phyloP scores from a whole-genome alignment of 2,797 vertebrate genomes.

The Manis crassicaudata region DNA sequence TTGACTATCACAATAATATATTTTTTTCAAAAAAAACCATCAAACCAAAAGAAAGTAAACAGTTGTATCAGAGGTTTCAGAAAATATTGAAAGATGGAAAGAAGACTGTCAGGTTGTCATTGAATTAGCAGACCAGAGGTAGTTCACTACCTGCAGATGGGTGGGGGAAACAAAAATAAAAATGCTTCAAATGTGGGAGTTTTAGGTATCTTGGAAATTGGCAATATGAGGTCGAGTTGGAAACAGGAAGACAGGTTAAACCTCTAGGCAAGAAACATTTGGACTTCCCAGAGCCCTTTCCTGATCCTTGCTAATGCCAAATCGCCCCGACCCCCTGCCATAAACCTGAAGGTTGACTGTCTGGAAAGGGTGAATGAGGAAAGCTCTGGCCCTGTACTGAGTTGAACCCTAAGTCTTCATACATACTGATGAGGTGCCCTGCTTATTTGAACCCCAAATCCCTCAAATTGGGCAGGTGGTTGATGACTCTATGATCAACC shows the following conservation, averaged over 20 bases:
- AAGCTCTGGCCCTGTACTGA: background rate
- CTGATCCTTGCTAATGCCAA: too few species aligned
- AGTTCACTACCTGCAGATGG: background rate
- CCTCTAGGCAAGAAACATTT: background rate
- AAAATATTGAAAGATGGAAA: background rate
- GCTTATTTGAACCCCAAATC: background rate
- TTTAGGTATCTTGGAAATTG: background rate
- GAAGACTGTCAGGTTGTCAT: accelerated
- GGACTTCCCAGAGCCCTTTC: too few species aligned
- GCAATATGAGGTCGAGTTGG: background rate
- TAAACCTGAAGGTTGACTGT: too few species aligned
- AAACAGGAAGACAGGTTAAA: background rate
- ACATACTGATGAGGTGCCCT: accelerated
- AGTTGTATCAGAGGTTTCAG: background rate
- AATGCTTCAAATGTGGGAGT: background rate
- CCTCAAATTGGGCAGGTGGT: too few species aligned
- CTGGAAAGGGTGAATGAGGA: too few species aligned
- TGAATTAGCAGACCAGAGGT: background rate
- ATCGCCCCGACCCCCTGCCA: background rate
- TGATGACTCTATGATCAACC: too few species aligned
- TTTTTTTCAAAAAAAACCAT: background rate
- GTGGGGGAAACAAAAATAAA: background rate
- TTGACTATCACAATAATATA: background rate
- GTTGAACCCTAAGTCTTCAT: too few species aligned
- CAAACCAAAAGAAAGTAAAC: background rate